Evolutionary conservation across 1,140 invertebrate genomes (phyloP).

Genomic region (Drosophila setifemur): DNA sequence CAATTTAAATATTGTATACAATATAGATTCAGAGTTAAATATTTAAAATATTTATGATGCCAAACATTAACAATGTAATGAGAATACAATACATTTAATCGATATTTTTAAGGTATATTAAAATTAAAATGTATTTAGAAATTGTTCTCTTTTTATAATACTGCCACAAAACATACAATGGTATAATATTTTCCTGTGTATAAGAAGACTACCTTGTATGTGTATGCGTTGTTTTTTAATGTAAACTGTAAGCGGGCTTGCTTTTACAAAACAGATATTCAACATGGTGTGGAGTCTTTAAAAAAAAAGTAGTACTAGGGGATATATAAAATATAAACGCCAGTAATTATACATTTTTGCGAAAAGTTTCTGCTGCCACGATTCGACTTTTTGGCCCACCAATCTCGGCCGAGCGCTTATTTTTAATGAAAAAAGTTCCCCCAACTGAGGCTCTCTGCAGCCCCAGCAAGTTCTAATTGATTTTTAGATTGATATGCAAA

Average conservation of each 20-base stretch:
- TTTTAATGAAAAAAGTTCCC: constrained; percentile 58
- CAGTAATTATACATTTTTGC: constrained; percentile 58
- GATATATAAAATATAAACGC: constrained; percentile 27
- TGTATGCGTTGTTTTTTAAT: constrained; percentile 38
- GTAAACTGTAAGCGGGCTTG: constrained; percentile 53
- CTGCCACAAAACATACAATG: neutral
- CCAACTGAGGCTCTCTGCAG: constrained; percentile 19
- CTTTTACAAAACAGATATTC: constrained; percentile 53
- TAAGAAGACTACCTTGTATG: neutral
- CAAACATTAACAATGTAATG: too few species aligned
- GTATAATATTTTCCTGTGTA: neutral
- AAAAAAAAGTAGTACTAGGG: too few species aligned
- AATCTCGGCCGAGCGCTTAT: constrained; percentile 46
- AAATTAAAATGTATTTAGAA: too few species aligned
- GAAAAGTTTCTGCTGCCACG: constrained; percentile 38
- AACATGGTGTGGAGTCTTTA: constrained; percentile 15
- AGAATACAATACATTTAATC: too few species aligned
- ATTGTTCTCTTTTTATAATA: neutral
- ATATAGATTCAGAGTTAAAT: too few species aligned
- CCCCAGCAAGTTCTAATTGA: constrained; percentile 56
- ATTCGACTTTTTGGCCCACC: constrained; percentile 34
- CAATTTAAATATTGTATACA: too few species aligned
- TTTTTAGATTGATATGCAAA: constrained; percentile 64
- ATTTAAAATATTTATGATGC: too few species aligned
- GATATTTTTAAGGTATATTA: too few species aligned